phyloP scores from a whole-genome alignment of 1,140 invertebrate genomes.

The Littorina saxatilis region DNA sequence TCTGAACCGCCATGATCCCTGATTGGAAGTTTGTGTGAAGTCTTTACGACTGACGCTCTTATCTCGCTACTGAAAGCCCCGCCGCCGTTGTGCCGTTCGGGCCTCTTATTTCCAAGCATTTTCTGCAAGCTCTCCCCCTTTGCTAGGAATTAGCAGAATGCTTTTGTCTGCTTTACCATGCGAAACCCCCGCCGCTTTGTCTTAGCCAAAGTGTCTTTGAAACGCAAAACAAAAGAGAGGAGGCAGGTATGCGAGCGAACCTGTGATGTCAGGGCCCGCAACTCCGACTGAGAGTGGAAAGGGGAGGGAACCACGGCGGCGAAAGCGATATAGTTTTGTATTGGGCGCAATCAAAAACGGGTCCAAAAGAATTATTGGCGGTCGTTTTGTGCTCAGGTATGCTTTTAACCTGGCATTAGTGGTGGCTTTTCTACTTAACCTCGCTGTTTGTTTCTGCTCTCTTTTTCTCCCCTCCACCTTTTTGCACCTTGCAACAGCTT shows the following conservation, averaged over 20 bases:
- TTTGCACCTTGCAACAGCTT: too few species aligned
- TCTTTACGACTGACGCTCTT: neutral
- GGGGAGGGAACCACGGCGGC: neutral
- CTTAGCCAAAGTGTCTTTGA: conserved; percentile 12
- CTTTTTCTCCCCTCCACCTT: too few species aligned
- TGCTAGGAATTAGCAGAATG: conserved; percentile 24
- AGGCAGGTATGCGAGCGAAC: neutral
- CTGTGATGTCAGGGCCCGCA: neutral
- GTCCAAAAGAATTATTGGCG: neutral
- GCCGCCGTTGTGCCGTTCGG: neutral
- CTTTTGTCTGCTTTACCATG: conserved; percentile 12
- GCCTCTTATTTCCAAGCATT: conserved; percentile 6
- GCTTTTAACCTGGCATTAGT: neutral
- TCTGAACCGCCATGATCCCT: neutral
- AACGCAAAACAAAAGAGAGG: conserved; percentile 23
- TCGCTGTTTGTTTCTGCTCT: too few species aligned
- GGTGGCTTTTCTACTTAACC: too few species aligned
- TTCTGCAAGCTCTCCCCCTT: neutral
- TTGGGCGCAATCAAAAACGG: conserved; percentile 1
- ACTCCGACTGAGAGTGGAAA: too few species aligned
- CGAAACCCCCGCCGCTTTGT: neutral
- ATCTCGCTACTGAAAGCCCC: neutral
- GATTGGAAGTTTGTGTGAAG: too few species aligned
- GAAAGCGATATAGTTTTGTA: conserved; percentile 21
- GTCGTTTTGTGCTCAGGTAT: neutral